Evolutionary conservation across 2,113 vertebrate species (phyloP), one percentile per base, ranked within the genome.

Genomic region (Mesoclemmys tuberculata): DNA sequence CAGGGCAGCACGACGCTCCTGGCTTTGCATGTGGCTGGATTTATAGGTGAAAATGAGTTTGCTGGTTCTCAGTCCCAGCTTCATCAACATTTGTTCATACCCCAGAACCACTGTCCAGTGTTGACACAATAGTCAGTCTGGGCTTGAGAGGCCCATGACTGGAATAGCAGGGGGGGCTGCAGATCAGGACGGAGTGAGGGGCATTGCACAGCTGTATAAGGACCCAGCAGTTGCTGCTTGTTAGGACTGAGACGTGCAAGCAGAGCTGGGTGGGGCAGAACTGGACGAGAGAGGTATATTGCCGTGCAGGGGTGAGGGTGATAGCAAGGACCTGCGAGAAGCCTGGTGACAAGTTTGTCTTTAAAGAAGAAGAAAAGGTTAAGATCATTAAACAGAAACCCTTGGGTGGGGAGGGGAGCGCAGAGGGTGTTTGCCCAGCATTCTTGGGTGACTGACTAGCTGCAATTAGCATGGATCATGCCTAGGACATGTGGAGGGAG

Each of bases 131-230:
- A 74, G 12, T 16, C 16, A 91, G 6, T 55, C 44, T 31, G 26
- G 49, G 35, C 64, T 83, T 41, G 46, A 89, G 78, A 85, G 18
- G 35, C 81, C 18, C 41, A 24, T 46, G 16, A 24, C 75, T 14
- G 13, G 0, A 0, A n/a, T 24, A 9, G 4, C 16, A 58, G 31
- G 26, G 31, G 3, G 3, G 8, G 2, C 19, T 38, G n/a, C 64
- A 71, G 64, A 21, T n/a, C 1, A 31, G n/a, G 64, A 9, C 16
- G 18, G 68, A 4, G 9, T 41, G 68, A 74, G 68, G 38, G 38
- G 68, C 38, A 41, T 71, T 38, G 68, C n/a, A 71, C 9, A 71
- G 68, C n/a, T 5, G 27, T 58, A 9, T 4, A 29, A 11, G 29
- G 56, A 27, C 56, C 10, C 29, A 58, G 56, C 9, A 26, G 10